These are phyloP conservation scores for Halcyon senegalensis DNA, from an alignment of 2,113 vertebrate genomes.

Conservation along the genomic window DNA sequence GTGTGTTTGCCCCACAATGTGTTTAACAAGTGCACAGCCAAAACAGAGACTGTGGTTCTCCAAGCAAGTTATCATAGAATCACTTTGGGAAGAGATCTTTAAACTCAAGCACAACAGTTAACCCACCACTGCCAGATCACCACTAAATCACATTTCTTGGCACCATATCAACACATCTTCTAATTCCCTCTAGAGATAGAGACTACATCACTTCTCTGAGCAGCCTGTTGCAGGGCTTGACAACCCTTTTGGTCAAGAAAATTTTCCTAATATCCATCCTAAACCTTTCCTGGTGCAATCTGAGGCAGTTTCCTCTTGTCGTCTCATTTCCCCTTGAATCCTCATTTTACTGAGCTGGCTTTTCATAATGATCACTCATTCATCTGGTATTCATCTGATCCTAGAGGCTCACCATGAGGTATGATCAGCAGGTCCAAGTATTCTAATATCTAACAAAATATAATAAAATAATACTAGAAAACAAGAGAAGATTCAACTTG, in stretches of 20 bases:
- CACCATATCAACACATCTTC: not conserved
- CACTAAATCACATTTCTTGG: not conserved
- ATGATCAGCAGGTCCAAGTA: not conserved
- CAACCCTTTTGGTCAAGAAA: not conserved
- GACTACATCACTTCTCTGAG: not conserved
- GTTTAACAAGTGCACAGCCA: not conserved
- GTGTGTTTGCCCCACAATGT: fast-evolving
- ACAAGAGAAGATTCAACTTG: not conserved
- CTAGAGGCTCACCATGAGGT: not conserved
- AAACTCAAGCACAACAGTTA: not conserved
- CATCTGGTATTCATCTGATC: not conserved
- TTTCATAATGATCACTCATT: not conserved
- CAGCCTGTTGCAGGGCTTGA: not conserved
- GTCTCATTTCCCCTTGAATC: not conserved
- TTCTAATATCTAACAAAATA: not conserved
- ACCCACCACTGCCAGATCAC: not conserved
- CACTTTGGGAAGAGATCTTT: not conserved
- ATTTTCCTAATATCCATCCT: not conserved
- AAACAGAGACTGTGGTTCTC: not conserved
- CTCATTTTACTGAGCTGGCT: not conserved
- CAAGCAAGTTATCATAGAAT: not conserved
- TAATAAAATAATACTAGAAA: not conserved
- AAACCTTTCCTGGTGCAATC: not conserved
- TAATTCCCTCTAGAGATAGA: not conserved
- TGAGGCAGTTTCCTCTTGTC: not conserved